Evolutionary conservation across 2,797 vertebrate species (phyloP).

Genomic region (Intellagama lesueurii): DNA sequence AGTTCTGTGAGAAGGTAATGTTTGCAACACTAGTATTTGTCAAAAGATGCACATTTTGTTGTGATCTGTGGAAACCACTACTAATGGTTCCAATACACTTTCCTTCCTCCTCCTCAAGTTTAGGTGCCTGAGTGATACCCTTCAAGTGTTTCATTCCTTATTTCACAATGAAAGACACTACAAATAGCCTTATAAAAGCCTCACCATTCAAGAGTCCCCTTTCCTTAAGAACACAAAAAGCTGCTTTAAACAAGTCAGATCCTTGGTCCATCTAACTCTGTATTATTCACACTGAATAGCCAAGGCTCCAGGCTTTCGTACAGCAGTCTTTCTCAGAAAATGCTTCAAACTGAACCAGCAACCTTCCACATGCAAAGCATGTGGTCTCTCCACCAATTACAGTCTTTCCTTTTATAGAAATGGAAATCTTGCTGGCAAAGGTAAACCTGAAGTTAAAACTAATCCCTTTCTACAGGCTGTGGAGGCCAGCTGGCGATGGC

Average conservation of each 20-base stretch:
- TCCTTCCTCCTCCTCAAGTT: slow-evolving; percentile 14
- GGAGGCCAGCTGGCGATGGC: neutral
- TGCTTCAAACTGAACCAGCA: neutral
- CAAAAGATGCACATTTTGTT: neutral
- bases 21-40: neutral
- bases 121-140: slow-evolving; percentile 12
- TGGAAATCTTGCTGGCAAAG: slow-evolving; percentile 31
- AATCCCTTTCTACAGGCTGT: slow-evolving; percentile 21
- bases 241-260: neutral
- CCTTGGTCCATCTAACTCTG: neutral
- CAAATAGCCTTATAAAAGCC: slow-evolving; percentile 38
- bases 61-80: neutral
- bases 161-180: slow-evolving; percentile 14
- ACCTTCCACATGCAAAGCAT: slow-evolving; percentile 3
- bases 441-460: slow-evolving; percentile 34
- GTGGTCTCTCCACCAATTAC: slow-evolving; percentile 33
- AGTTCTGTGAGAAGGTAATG: neutral
- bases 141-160: neutral
- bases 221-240: neutral
- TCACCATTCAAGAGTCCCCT: slow-evolving; percentile 40
- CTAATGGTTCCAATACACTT: neutral
- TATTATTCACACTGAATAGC: neutral
- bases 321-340: neutral
- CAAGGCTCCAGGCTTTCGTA: neutral
- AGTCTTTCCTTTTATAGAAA: slow-evolving; percentile 32